phyloP scores from a whole-genome alignment of 2,113 vertebrate species.

The Rhinoptilus africanus region DNA sequence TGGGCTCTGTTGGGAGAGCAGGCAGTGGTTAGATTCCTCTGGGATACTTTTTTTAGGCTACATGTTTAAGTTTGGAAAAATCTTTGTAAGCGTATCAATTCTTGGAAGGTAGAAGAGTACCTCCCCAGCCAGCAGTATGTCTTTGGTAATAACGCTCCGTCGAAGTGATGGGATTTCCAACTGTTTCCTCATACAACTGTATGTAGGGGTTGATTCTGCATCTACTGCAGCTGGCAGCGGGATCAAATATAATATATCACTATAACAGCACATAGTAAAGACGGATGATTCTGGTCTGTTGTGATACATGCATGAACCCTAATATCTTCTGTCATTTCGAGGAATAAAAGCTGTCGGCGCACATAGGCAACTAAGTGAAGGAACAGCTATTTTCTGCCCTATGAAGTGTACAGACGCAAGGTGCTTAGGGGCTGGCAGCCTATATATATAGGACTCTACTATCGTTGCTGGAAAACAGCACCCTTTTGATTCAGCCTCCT shows the following conservation, averaged over 20 bases:
- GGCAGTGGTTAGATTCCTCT: neutral
- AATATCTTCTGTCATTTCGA: neutral
- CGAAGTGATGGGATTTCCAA: neutral
- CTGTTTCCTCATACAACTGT: neutral
- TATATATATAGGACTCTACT: neutral
- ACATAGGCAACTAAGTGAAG: neutral
- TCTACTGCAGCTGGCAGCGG: neutral
- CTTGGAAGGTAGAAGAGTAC: neutral
- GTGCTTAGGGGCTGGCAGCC: neutral
- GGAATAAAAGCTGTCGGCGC: neutral
- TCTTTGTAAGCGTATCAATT: neutral
- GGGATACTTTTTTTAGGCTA: neutral
- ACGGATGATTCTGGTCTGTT: neutral
- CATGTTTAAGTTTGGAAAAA: neutral
- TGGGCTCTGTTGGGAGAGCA: neutral
- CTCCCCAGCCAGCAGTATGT: neutral
- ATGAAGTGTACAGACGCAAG: neutral
- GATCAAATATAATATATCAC: neutral
- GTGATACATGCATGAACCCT: neutral
- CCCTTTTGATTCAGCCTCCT: neutral
- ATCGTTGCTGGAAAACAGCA: neutral
- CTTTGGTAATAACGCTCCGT: neutral
- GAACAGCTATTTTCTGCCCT: neutral
- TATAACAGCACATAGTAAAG: neutral
- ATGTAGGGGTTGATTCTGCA: neutral